Evolutionary conservation across 2,888 invertebrate genomes (phyloP), one percentile per base, ranked within the genome.

Genomic region (Parapristionchus giblindavisi): DNA sequence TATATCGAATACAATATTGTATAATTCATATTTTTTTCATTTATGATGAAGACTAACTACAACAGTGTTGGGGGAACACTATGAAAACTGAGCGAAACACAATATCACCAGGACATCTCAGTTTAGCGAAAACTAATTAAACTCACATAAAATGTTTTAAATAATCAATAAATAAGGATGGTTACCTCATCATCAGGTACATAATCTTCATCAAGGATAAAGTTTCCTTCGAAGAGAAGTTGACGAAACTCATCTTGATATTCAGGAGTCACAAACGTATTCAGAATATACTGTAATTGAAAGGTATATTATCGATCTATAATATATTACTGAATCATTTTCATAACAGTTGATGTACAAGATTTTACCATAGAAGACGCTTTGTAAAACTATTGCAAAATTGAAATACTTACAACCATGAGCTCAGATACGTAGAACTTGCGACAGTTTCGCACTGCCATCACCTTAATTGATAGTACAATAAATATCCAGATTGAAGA

Each of bases 381-480:
- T n/a, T n/a, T n/a, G n/a, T n/a, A n/a, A n/a, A n/a, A n/a, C n/a
- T n/a, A n/a, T n/a, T n/a, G n/a, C n/a, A n/a, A n/a, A n/a, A n/a
- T n/a, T n/a, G n/a, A n/a, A 36, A 14, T 4, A 27, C 54, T 34
- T 38, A 71, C 70, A 24, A 24, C 40, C 54, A 71, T 54, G 17
- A 71, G 56, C 11, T 71, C 70, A 17, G 40, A 29, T 40, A 71
- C 54, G 70, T 71, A 71, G 56, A 56, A 71, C 29, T 71, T 54
- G 56, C 70, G 70, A 6, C 70, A 71, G 11, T 27, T 71, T 2
- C 70, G 54, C 14, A 71, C 38, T n/a, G 40, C 38, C 40, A 21
- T 40, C 27, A 56, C 52, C 68, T 68, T n/a, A n/a, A n/a, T n/a
- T n/a, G n/a, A n/a, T n/a, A n/a, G n/a, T n/a, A n/a, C n/a, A n/a